Conservation (phyloP, 2,797 vertebrate genomes). For the Sebastolobus altivelis region DNA sequence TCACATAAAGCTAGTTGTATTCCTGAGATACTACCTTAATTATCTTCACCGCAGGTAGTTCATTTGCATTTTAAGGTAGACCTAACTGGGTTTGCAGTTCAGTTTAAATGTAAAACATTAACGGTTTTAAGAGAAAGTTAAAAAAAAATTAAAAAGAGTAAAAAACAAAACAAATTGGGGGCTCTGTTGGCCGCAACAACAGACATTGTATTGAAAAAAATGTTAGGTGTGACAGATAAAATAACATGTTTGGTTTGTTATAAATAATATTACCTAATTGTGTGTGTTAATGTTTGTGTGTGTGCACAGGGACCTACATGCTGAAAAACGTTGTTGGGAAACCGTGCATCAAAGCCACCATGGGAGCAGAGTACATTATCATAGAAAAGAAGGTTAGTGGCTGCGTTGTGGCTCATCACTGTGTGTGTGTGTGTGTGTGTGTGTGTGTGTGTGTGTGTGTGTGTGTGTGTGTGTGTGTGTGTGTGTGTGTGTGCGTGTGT, state of each 20-base stretch:
- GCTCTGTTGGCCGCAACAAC: neutral
- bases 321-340: conserved; percentile 13
- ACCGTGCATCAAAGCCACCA: conserved; percentile 70
- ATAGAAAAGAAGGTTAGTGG: conserved; percentile 73
- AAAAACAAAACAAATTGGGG: too few relatives aligned
- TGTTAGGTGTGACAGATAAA: neutral
- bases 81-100: neutral
- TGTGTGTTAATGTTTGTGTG: neutral
- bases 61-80: neutral
- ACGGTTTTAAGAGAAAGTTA: neutral
- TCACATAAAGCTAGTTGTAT: neutral
- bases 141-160: neutral
- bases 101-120: neutral
- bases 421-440: conserved; percentile 8
- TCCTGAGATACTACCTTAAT: neutral
- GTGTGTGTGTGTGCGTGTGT: too few relatives aligned
- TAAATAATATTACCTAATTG: neutral
- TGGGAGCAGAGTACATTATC: conserved; percentile 78
- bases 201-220: neutral
- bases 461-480: neutral
- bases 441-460: neutral
- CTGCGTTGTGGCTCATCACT: conserved; percentile 30
- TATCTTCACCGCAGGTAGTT: neutral
- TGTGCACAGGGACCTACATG: conserved; percentile 57
- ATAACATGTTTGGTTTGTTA: neutral